phyloP scores from a whole-genome alignment of 2,113 vertebrate genomes.

The Dicentrarchus labrax region DNA sequence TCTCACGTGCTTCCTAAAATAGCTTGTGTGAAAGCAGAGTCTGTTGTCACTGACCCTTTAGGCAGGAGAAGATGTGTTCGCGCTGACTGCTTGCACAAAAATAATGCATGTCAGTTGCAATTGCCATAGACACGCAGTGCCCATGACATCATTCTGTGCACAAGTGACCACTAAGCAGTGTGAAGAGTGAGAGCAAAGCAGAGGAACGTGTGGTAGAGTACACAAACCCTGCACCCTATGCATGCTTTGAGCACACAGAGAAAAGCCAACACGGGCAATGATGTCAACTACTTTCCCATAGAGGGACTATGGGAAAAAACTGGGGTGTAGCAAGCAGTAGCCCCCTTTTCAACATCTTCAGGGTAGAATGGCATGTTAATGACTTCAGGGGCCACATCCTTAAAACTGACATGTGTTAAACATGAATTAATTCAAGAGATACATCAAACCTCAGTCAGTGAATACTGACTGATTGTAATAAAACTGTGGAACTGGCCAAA shows the following conservation, averaged over 20 bases:
- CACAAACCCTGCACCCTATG: conserved; percentile 73
- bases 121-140: conserved; percentile 75
- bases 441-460: not conserved
- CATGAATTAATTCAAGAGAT: conserved; percentile 5
- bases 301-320: conserved; percentile 75
- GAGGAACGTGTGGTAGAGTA: conserved; percentile 70
- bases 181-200: conserved; percentile 59
- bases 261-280: conserved; percentile 75
- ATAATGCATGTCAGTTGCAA: conserved; percentile 86
- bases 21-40: conserved; percentile 77
- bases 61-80: conserved; percentile 66
- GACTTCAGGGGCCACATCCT: conserved; percentile 54
- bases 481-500: not conserved
- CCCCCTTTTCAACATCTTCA: conserved; percentile 70
- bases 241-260: conserved; percentile 77
- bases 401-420: conserved; percentile 51
- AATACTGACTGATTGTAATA: not conserved
- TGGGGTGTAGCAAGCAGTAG: conserved; percentile 64
- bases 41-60: conserved; percentile 70
- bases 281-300: conserved; percentile 84
- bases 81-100: conserved; percentile 82
- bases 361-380: conserved; percentile 74
- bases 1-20: conserved; percentile 82
- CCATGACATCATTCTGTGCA: conserved; percentile 83
- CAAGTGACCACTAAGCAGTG: conserved; percentile 56